These are phyloP conservation scores for Cyrtodaria siliqua DNA, from an alignment of 2,888 invertebrate species.

Conservation along the genomic window DNA sequence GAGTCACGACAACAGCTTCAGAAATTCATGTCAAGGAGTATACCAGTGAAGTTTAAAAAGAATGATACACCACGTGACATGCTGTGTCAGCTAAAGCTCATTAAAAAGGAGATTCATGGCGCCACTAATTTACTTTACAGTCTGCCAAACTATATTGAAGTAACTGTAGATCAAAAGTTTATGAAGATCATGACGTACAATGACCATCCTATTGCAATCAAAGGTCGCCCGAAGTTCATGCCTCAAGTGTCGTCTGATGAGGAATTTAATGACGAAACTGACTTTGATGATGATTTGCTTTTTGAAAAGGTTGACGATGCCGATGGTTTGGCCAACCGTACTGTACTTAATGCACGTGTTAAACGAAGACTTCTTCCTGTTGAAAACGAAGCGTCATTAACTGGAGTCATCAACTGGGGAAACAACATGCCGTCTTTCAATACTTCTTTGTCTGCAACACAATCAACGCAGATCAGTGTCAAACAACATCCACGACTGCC, in stretches of 20 bases:
- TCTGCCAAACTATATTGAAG: conserved; percentile 56
- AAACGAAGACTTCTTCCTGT: conserved; percentile 1
- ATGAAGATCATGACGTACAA: conserved; percentile 54
- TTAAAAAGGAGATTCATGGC: conserved; percentile 38
- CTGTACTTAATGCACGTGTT: background rate
- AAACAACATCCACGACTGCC: conserved; percentile 22
- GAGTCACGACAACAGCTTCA: conserved; percentile 38
- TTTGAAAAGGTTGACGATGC: background rate
- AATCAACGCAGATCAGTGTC: background rate
- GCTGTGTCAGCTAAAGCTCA: conserved; percentile 28
- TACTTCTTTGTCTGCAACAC: conserved; percentile 3
- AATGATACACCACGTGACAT: conserved; percentile 41
- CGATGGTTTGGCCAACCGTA: too few species aligned
- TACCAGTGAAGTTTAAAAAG: conserved; percentile 30
- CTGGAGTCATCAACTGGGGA: conserved; percentile 41
- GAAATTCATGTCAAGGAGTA: conserved; percentile 32
- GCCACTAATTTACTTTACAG: conserved; percentile 47
- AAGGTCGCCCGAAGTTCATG: conserved; percentile 58
- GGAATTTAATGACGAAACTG: conserved; percentile 27
- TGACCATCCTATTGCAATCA: conserved; percentile 52
- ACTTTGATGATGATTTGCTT: conserved; percentile 1
- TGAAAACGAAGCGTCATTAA: background rate
- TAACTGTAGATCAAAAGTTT: conserved; percentile 47
- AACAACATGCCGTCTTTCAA: conserved; percentile 46
- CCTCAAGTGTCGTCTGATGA: conserved; percentile 47